These are phyloP conservation scores for Ciona savignyi DNA, from an alignment of 23 tunicate genomes.

Conservation along the genomic window DNA sequence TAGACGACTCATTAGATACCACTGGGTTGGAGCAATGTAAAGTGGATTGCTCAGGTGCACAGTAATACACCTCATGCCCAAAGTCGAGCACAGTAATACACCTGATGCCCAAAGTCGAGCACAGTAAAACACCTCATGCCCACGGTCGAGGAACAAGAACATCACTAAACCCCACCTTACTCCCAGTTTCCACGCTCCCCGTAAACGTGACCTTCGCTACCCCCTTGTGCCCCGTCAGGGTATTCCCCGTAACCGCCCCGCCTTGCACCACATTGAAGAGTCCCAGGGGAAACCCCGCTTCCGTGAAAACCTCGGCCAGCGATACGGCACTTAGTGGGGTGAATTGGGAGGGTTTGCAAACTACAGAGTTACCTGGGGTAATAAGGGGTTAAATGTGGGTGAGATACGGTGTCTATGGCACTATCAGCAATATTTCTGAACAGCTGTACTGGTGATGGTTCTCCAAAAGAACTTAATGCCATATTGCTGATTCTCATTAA, in stretches of 20 bases:
- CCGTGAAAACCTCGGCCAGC: constrained; percentile 65
- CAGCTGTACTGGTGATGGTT: no score
- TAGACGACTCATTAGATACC: not conserved
- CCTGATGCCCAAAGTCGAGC: no score
- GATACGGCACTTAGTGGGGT: constrained; percentile 76
- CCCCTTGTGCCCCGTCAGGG: constrained; percentile 48
- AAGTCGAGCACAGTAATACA: no score
- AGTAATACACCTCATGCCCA: no score
- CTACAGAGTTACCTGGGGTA: constrained; percentile 70
- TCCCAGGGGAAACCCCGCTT: constrained; percentile 81
- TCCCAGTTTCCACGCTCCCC: constrained; percentile 75
- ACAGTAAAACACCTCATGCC: no score
- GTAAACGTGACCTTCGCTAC: constrained; percentile 88
- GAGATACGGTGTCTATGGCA: no score
- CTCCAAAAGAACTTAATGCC: no score
- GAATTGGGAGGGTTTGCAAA: constrained; percentile 91
- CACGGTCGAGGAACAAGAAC: no score
- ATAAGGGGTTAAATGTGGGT: no score
- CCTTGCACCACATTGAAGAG: constrained; percentile 94
- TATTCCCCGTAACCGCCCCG: constrained; percentile 54
- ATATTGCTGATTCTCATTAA: no score
- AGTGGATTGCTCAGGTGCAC: not conserved
- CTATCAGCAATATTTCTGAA: no score
- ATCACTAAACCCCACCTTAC: constrained; percentile 43
- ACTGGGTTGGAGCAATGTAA: not conserved